Evolutionary conservation across 2,888 invertebrate genomes (phyloP).

Genomic region (Heliconius ismenius): DNA sequence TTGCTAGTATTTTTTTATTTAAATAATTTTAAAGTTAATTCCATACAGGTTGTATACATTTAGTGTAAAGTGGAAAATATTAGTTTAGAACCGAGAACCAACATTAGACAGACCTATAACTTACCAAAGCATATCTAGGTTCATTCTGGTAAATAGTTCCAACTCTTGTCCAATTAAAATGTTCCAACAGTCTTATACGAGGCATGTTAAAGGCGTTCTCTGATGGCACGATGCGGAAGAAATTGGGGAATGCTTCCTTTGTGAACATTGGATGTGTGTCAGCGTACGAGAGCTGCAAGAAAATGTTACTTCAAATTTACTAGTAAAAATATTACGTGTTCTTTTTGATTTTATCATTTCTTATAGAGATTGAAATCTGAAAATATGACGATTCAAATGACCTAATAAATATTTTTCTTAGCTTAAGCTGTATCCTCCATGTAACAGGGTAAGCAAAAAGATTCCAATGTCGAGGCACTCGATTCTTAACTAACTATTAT

Average conservation of each 20-base stretch:
- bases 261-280: constrained; percentile 99
- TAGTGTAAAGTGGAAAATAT: background rate
- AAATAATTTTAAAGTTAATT: background rate
- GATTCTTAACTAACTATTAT: too few relatives aligned
- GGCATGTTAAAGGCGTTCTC: constrained; percentile 98
- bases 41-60: background rate
- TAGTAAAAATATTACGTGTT: too few relatives aligned
- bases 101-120: constrained; percentile 47
- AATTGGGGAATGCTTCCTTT: constrained; percentile 95
- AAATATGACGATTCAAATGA: too few relatives aligned
- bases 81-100: background rate
- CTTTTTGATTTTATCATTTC: too few relatives aligned
- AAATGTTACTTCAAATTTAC: background rate
- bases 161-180: constrained; percentile 98
- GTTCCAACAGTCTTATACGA: constrained; percentile 90
- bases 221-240: constrained; percentile 97
- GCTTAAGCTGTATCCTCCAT: too few relatives aligned
- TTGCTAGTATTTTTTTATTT: background rate
- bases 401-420: too few relatives aligned
- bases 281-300: constrained; percentile 93
- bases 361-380: too few relatives aligned
- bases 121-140: constrained; percentile 94
- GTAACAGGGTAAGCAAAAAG: too few relatives aligned
- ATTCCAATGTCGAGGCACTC: too few relatives aligned
- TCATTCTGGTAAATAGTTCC: constrained; percentile 98